Percentiles rank a stretch among this genome's conserved stretches.
These are phyloP conservation scores for Eurosta solidaginis DNA, from an alignment of 1,140 invertebrate genomes.

Conservation along the genomic window DNA sequence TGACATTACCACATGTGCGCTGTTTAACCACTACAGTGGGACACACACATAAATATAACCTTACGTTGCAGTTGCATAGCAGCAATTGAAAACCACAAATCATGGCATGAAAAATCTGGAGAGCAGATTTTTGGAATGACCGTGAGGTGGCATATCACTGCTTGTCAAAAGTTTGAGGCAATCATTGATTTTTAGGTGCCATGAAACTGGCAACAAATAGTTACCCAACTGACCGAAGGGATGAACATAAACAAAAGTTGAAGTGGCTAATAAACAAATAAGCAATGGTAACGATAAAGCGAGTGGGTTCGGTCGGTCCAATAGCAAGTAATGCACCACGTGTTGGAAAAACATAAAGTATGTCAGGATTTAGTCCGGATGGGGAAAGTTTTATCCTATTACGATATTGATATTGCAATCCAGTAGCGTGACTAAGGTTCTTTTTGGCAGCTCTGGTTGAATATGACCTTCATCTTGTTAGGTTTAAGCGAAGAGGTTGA, in stretches of 20 bases:
- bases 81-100: background rate
- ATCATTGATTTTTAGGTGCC: background rate
- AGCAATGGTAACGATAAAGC: background rate
- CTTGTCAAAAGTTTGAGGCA: background rate
- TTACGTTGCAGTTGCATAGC: background rate
- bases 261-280: background rate
- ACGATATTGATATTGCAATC: no score
- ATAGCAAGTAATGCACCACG: no score
- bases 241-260: background rate
- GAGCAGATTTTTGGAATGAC: background rate
- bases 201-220: background rate
- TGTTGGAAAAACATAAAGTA: no score
- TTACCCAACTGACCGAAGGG: background rate
- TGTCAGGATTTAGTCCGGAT: no score
- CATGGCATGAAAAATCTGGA: conserved; percentile 17
- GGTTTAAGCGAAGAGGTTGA: no score
- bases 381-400: no score
- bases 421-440: no score
- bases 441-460: no score
- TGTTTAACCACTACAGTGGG: background rate
- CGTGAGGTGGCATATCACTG: background rate
- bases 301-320: no score
- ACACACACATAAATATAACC: background rate
- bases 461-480: no score
- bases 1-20: background rate